Evolutionary conservation across 2,888 invertebrate genomes (phyloP).

Genomic region (Drosophila paracracens): DNA sequence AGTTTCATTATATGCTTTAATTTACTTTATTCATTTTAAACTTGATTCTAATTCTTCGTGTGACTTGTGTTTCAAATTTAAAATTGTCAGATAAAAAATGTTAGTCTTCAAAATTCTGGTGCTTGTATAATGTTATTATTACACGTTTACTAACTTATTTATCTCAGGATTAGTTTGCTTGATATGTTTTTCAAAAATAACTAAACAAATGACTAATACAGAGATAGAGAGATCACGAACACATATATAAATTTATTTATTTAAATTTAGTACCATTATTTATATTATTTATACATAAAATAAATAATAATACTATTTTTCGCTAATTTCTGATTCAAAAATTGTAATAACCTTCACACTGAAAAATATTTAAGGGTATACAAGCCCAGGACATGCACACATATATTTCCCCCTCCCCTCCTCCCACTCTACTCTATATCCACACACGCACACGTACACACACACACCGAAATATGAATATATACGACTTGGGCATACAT

Average conservation of each 20-base stretch:
- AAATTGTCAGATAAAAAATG: not conserved
- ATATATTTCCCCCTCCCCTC: conserved; percentile 10
- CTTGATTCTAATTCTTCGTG: not conserved
- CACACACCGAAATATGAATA: conserved; percentile 8
- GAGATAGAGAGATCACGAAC: not conserved
- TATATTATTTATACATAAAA: not conserved
- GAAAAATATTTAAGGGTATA: conserved; percentile 8
- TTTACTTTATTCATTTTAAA: not conserved
- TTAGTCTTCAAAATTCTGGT: not conserved
- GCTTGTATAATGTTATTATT: not conserved
- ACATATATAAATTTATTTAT: not conserved
- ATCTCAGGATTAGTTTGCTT: not conserved
- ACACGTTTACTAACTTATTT: not conserved
- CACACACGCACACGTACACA: not conserved
- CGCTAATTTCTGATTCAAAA: not conserved
- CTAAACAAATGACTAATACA: not conserved
- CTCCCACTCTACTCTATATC: not conserved
- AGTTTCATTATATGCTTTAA: not conserved
- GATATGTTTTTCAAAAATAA: not conserved
- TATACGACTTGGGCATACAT: conserved; percentile 33
- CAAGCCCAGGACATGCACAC: conserved; percentile 9
- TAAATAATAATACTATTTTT: not conserved
- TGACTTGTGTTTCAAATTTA: not conserved
- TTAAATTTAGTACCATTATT: not conserved
- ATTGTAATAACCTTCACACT: not conserved